Conservation (phyloP, 2,888 invertebrate genomes). For the Oasisia sp. region DNA sequence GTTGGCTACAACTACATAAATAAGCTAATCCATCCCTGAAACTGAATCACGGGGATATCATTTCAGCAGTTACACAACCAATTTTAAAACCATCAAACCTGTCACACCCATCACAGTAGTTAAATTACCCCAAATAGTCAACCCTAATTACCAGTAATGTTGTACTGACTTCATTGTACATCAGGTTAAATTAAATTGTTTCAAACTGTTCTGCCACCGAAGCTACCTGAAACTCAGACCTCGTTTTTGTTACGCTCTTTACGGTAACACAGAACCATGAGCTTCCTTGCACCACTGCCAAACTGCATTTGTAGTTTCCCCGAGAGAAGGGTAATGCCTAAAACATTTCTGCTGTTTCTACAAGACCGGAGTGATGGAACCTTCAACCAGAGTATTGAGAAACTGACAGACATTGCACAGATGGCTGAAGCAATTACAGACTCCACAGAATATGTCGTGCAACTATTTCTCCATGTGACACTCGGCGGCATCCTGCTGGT, state of each 20-base stretch:
- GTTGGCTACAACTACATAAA: background rate
- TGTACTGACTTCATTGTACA: background rate
- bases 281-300: background rate
- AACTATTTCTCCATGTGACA: background rate
- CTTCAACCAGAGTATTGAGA: background rate
- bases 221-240: background rate
- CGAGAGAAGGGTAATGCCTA: background rate
- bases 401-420: background rate
- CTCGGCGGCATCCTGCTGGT: background rate
- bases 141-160: background rate
- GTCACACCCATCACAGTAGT: too few species aligned
- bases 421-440: background rate
- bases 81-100: background rate
- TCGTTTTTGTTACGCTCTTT: background rate
- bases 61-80: background rate
- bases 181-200: background rate
- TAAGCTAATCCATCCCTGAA: background rate
- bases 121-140: too few species aligned
- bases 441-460: background rate
- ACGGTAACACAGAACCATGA: background rate
- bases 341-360: conserved; percentile 10
- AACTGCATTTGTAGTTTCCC: background rate
- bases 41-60: background rate
- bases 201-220: background rate
- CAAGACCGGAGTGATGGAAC: background rate